Evolutionary conservation across 2,113 vertebrate species (phyloP).

Genomic region (Centropus bengalensis): DNA sequence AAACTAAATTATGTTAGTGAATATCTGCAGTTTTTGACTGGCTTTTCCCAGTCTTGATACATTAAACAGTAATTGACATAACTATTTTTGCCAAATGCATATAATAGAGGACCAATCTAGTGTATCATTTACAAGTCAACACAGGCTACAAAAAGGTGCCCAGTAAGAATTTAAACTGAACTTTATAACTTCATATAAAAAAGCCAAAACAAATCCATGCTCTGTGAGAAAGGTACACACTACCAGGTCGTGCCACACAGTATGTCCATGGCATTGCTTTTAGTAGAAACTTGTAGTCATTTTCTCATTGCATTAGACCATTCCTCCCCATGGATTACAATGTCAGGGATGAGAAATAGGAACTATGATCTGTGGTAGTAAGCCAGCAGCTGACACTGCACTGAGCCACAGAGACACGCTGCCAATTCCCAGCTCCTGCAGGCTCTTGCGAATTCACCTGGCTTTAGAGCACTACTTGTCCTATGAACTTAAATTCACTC

Average conservation of each 20-base stretch:
- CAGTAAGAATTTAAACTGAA: neutral
- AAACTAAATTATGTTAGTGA: neutral
- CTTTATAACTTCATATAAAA: neutral
- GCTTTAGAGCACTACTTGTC: neutral
- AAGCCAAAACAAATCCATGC: neutral
- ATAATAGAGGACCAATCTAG: neutral
- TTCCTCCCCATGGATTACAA: neutral
- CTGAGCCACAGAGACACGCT: neutral
- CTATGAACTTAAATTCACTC: neutral
- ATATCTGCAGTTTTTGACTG: neutral
- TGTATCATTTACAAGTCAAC: neutral
- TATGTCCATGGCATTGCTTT: neutral
- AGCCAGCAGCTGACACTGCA: neutral
- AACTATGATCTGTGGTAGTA: neutral
- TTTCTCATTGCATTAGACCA: neutral
- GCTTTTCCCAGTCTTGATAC: neutral
- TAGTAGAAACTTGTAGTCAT: neutral
- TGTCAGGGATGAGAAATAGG: rapidly evolving
- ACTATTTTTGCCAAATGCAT: neutral
- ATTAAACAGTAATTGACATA: neutral
- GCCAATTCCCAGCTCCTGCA: neutral
- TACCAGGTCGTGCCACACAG: neutral
- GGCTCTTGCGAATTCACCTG: neutral
- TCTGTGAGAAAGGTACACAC: neutral
- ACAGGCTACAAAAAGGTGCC: neutral